Evolutionary conservation across 2,888 invertebrate genomes (phyloP).

Genomic region (Drosophila rellima): DNA sequence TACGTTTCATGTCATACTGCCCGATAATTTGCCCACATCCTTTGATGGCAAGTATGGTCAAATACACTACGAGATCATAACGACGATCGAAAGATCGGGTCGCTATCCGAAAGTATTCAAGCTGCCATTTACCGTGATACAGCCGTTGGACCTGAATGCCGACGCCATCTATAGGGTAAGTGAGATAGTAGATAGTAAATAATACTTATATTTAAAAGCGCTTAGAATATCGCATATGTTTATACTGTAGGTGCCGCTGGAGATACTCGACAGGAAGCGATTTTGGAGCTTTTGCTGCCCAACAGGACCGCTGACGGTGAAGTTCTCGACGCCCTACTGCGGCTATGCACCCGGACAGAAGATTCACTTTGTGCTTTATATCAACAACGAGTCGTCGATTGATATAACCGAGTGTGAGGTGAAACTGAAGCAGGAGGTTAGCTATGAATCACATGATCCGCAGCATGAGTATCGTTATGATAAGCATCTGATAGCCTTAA

Average conservation of each 20-base stretch:
- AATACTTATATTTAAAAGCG: too few species aligned
- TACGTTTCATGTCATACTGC: conserved; percentile 90
- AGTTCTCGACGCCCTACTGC: conserved; percentile 87
- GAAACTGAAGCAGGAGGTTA: conserved; percentile 88
- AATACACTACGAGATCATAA: conserved; percentile 92
- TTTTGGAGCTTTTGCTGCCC: conserved; percentile 86
- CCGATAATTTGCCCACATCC: conserved; percentile 90
- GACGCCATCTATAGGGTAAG: conserved; percentile 90
- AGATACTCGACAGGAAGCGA: conserved; percentile 84
- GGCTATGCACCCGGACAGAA: conserved; percentile 92
- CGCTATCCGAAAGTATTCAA: conserved; percentile 93
- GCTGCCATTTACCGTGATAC: conserved; percentile 92
- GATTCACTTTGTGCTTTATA: conserved; percentile 89
- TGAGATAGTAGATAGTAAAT: conserved; percentile 86
- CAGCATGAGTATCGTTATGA: conserved; percentile 85
- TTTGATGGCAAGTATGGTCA: conserved; percentile 92
- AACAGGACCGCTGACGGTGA: conserved; percentile 84
- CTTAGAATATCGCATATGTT: too few species aligned
- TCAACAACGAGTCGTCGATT: conserved; percentile 92
- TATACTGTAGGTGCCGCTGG: conserved; percentile 79
- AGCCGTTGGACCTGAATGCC: conserved; percentile 92
- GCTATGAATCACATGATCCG: conserved; percentile 84
- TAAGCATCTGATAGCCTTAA: conserved; percentile 83
- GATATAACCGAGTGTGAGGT: conserved; percentile 89
- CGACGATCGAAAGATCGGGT: conserved; percentile 93